A percentile compares a stretch with the other conserved stretches of the same genome.
Evolutionary conservation across 2,113 vertebrate species (phyloP).

Genomic region (Corythornis cristatus): DNA sequence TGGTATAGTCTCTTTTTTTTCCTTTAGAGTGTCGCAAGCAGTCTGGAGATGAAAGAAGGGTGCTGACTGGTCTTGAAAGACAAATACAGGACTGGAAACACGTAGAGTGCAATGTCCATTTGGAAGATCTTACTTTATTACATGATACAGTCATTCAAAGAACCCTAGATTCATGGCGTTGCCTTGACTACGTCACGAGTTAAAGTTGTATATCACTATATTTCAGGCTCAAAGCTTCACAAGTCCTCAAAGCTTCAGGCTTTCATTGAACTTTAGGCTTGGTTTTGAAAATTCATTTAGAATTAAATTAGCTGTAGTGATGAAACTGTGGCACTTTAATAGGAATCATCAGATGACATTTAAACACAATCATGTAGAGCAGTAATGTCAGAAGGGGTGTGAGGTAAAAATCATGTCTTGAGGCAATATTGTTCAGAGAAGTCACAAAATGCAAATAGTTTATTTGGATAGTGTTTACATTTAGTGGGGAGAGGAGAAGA

Average conservation of each 20-base stretch:
- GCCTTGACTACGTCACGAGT: constrained; percentile 15
- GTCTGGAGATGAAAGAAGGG: constrained; percentile 6
- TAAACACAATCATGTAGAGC: constrained; percentile 34
- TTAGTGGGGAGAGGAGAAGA: neutral
- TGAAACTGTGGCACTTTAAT: constrained; percentile 57
- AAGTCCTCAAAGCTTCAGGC: constrained; percentile 7
- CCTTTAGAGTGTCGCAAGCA: neutral
- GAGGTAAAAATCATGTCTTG: constrained; percentile 35
- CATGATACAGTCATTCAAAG: neutral
- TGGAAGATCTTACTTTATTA: constrained; percentile 8
- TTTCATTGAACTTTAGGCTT: constrained; percentile 34
- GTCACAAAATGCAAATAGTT: constrained; percentile 37
- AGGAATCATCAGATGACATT: constrained; percentile 72
- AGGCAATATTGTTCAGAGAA: neutral
- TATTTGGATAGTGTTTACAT: neutral
- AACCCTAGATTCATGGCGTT: neutral
- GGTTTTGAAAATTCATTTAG: constrained; percentile 60
- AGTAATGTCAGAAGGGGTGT: constrained; percentile 53
- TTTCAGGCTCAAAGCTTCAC: constrained; percentile 25
- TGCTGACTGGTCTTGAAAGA: constrained; percentile 4
- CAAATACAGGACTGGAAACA: neutral
- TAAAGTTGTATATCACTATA: neutral
- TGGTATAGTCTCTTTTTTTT: neutral
- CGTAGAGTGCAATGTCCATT: neutral
- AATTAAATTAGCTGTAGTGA: constrained; percentile 74